Base-by-base conservation (phyloP, 1,140 invertebrate species). In the Cylas formicarius region DNA sequence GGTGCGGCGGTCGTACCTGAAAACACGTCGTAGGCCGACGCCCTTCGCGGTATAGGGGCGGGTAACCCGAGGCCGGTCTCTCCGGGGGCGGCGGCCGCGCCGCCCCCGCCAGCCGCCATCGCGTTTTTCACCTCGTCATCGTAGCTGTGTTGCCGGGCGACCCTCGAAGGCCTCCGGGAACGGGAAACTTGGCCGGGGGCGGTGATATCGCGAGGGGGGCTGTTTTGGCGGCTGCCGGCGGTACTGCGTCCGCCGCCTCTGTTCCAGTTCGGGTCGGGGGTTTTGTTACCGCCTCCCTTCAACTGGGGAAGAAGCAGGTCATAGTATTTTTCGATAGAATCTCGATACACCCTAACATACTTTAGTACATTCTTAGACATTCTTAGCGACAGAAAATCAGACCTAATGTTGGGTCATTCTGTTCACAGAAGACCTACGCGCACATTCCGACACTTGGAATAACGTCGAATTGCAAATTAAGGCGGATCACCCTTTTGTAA, bases 1-100 rank as follows among this genome's bases (percentile, higher is more conserved):
- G n/a, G n/a, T n/a, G n/a, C n/a, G n/a, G n/a, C n/a, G n/a, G n/a
- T n/a, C 9, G 32, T 41, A 48, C 46, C 46, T 11, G 70, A 76
- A 53, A 83, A 85, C 8, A 88, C 82, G 54, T 87, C 84, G 49
- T 86, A 86, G 16, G 84, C 84, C 10, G 84, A 86, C 26, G 84
- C 82, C 55, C 78, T 76, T 57, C 82, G 72, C 5, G 81, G 78
- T 63, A 84, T 76, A 5, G 79, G 74, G 2, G 72, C 72, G 13
- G 81, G 81, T 42, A 82, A 71, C 6, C 71, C 73, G 2, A 84
- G 67, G 3, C 74, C 76, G 4, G 63, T 55, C 7, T 72, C 73
- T 11, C 41, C 68, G 32, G 60, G 29, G 64, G 8, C 55, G 17
- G 65, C 22, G 44, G 58, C 33, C n/a, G 26, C 26, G 7, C 27